Evolutionary conservation across 2,113 vertebrate species (phyloP).

Genomic region (Nothobranchius furzeri): DNA sequence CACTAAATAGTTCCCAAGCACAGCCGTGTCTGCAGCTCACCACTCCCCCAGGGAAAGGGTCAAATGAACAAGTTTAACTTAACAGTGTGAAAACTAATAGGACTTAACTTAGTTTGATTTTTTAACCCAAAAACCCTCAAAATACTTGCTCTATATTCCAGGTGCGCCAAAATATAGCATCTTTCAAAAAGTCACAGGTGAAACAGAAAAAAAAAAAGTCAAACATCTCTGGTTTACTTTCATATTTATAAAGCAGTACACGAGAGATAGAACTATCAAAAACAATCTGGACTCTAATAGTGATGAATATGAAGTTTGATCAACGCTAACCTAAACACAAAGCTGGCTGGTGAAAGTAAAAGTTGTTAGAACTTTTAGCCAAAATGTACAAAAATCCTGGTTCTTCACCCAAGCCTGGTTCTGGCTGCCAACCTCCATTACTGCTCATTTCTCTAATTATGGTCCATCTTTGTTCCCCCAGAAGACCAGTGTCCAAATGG

Average conservation of each 20-base stretch:
- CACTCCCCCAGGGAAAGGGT: no score
- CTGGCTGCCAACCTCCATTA: conserved; percentile 22
- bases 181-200: neutral
- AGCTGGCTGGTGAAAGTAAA: conserved; percentile 18
- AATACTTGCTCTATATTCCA: no score
- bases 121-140: no score
- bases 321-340: conserved; percentile 6
- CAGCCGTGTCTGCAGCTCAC: no score
- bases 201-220: neutral
- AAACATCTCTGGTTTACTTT: neutral
- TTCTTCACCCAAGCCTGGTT: conserved; percentile 50
- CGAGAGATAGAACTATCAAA: no score
- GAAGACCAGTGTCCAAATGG: conserved; percentile 66
- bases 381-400: conserved; percentile 52
- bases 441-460: conserved; percentile 66
- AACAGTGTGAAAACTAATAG: no score
- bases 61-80: no score
- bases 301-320: neutral
- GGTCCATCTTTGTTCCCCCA: conserved; percentile 62
- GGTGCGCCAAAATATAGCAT: no score
- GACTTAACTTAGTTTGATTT: no score
- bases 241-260: neutral
- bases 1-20: no score
- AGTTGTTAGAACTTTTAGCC: conserved; percentile 32
- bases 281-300: neutral